phyloP scores from a whole-genome alignment of 92 coral and sea anemone species.

The Parazoanthus swiftii region DNA sequence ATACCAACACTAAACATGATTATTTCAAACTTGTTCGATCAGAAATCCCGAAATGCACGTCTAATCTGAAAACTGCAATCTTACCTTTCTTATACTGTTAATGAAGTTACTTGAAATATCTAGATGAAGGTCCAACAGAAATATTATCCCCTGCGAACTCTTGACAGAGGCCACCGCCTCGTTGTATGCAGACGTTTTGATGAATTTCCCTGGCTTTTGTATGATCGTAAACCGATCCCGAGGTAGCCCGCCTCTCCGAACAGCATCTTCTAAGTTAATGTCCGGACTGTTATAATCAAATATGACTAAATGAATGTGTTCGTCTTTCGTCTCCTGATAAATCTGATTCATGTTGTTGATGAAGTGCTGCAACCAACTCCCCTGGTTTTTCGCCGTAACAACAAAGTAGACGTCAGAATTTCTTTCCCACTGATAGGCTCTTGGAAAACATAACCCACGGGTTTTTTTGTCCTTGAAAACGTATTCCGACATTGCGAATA shows the following conservation, averaged over 20 bases:
- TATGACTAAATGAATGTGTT: slow-evolving; percentile 47
- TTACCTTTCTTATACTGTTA: slow-evolving; percentile 58
- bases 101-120: slow-evolving; percentile 47
- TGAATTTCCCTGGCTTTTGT: slow-evolving; percentile 34
- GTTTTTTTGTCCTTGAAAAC: slow-evolving; percentile 47
- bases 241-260: slow-evolving; percentile 48
- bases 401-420: slow-evolving; percentile 51
- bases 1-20: no score
- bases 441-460: slow-evolving; percentile 40
- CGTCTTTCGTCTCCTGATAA: slow-evolving; percentile 51
- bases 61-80: not conserved
- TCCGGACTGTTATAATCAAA: slow-evolving; percentile 71
- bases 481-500: slow-evolving; percentile 62
- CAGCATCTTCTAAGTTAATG: slow-evolving; percentile 55
- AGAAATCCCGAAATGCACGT: no score
- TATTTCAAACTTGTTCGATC: no score
- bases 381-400: slow-evolving; percentile 65
- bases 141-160: slow-evolving; percentile 49
- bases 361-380: slow-evolving; percentile 64
- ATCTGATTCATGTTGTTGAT: slow-evolving; percentile 57
- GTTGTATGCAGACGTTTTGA: slow-evolving; percentile 52
- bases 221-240: slow-evolving; percentile 33
- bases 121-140: slow-evolving; percentile 55
- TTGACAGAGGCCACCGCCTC: slow-evolving; percentile 51
- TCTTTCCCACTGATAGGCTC: slow-evolving; percentile 55